These are phyloP conservation scores for Bombycilla garrulus DNA, from an alignment of 2,113 vertebrate genomes.

Conservation along the genomic window DNA sequence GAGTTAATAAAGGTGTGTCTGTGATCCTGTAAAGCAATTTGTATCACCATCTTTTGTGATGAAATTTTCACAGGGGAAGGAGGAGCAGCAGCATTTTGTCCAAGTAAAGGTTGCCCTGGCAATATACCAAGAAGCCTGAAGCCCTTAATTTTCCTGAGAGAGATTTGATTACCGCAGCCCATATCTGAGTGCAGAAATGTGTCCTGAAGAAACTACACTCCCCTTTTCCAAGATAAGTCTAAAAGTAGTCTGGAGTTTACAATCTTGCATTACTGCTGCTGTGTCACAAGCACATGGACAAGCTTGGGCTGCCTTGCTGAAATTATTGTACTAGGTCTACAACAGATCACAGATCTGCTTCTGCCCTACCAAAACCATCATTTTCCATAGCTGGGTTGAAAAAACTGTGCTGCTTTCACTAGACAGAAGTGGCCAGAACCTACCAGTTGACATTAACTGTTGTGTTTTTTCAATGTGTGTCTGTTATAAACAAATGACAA, in stretches of 20 bases:
- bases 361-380: not conserved
- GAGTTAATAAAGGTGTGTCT: conserved; percentile 53
- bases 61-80: conserved; percentile 33
- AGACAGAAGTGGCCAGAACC: not conserved
- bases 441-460: not conserved
- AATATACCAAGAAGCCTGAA: conserved; percentile 9
- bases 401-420: not conserved
- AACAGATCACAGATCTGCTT: not conserved
- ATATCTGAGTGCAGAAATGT: not conserved
- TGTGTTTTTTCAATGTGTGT: conserved; percentile 14
- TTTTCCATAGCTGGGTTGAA: not conserved
- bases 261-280: not conserved
- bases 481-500: conserved; percentile 31
- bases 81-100: conserved; percentile 29
- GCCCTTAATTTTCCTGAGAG: conserved; percentile 19
- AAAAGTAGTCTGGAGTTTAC: not conserved
- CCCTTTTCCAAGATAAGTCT: not conserved
- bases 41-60: conserved; percentile 44
- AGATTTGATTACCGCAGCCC: not conserved
- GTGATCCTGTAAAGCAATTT: conserved; percentile 38
- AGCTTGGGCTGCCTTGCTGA: not conserved
- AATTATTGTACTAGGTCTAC: not conserved
- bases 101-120: not conserved
- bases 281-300: not conserved
- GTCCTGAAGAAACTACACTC: conserved; percentile 5